Conservation (phyloP, 2,888 invertebrate genomes). For the Bombylius major region DNA sequence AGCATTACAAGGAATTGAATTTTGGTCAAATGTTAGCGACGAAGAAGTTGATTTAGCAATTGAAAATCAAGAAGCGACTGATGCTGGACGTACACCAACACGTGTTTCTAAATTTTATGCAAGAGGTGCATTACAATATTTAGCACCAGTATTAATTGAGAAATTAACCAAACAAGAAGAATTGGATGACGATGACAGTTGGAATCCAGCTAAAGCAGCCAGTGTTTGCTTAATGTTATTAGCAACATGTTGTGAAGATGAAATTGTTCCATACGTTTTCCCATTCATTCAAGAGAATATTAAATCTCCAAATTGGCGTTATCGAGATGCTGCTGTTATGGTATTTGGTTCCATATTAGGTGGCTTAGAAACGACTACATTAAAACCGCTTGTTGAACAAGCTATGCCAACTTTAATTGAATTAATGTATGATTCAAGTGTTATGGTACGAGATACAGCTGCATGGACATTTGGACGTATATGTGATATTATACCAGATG, state of each 20-base stretch:
- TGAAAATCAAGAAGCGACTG: slow-evolving; percentile 87
- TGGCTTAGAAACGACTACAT: slow-evolving; percentile 72
- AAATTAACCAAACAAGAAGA: slow-evolving; percentile 95
- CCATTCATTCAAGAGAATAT: slow-evolving; percentile 96
- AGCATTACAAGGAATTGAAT: slow-evolving; percentile 96
- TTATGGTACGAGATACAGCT: slow-evolving; percentile 90
- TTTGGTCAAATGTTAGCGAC: slow-evolving; percentile 99
- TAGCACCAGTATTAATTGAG: slow-evolving; percentile 87
- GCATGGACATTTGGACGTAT: slow-evolving; percentile 98
- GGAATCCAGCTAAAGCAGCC: slow-evolving; percentile 99
- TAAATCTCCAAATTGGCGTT: slow-evolving; percentile 82
- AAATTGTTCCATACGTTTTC: slow-evolving; percentile 87
- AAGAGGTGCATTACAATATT: slow-evolving; percentile 90
- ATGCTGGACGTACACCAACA: slow-evolving; percentile 85
- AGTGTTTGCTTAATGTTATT: slow-evolving; percentile 97
- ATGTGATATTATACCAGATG: slow-evolving; percentile 91
- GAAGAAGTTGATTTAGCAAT: slow-evolving; percentile 94
- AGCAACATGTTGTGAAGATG: slow-evolving; percentile 94
- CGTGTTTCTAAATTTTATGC: slow-evolving; percentile 93
- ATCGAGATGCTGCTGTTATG: slow-evolving; percentile 95
- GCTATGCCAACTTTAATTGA: slow-evolving; percentile 94
- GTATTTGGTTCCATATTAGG: slow-evolving; percentile 92
- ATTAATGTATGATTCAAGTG: slow-evolving; percentile 86
- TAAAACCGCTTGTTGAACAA: slow-evolving; percentile 89
- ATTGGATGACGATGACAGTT: slow-evolving; percentile 95